Percentiles rank a stretch among this genome's conserved stretches.
Evolutionary conservation across 2,113 vertebrate species (phyloP).

Genomic region (Ploceus nigricollis): DNA sequence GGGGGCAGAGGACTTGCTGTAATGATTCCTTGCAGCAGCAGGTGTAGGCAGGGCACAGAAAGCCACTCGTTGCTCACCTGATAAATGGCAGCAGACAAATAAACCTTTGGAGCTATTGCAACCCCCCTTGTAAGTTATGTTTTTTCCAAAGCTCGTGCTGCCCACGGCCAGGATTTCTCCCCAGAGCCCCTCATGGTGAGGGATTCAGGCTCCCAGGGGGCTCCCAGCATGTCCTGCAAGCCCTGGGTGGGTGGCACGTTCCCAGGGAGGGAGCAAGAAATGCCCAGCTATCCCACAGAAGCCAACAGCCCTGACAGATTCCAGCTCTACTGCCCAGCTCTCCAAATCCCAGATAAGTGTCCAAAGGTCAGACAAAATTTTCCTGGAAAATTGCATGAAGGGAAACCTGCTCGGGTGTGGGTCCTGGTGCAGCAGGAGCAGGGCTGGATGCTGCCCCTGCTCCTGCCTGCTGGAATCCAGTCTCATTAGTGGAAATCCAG

Average conservation of each 20-base stretch:
- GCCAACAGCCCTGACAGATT: background rate
- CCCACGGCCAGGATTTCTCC: accelerated
- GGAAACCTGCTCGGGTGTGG: background rate
- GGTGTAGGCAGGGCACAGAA: background rate
- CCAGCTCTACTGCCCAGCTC: background rate
- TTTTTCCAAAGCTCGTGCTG: background rate
- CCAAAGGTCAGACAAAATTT: conserved; percentile 33
- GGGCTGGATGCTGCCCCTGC: background rate
- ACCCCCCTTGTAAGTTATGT: conserved; percentile 14
- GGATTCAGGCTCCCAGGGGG: background rate
- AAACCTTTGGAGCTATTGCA: conserved; percentile 67
- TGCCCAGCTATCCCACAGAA: background rate
- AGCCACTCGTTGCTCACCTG: background rate
- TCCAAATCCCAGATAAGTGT: background rate
- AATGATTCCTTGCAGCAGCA: background rate
- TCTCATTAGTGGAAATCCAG: background rate
- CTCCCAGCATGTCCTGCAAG: background rate
- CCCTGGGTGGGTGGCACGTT: background rate
- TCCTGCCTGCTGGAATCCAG: background rate
- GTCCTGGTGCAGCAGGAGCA: accelerated
- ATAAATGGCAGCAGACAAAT: conserved; percentile 58
- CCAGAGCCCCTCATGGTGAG: background rate
- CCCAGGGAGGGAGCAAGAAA: background rate
- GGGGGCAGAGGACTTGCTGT: background rate
- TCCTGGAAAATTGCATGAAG: background rate